These are phyloP conservation scores for Tetragonula carbonaria DNA, from an alignment of 2,888 invertebrate genomes.

Conservation along the genomic window DNA sequence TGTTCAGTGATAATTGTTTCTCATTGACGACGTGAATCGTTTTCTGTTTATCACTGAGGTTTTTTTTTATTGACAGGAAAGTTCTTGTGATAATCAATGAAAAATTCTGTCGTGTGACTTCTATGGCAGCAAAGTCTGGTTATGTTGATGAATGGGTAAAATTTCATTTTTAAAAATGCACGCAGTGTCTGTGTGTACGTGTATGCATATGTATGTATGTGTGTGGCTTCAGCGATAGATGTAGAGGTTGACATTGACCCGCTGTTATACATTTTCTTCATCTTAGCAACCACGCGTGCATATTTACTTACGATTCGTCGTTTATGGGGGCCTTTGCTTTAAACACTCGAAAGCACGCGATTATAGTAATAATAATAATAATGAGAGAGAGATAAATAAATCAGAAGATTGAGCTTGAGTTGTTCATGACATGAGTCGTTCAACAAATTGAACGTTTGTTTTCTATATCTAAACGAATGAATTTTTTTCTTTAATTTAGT, in stretches of 20 bases:
- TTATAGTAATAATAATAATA: background rate
- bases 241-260: background rate
- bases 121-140: background rate
- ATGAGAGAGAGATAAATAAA: conserved; percentile 47
- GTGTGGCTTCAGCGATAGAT: background rate
- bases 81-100: background rate
- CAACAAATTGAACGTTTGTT: background rate
- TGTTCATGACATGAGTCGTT: conserved; percentile 6
- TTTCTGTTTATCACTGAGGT: conserved; percentile 2
- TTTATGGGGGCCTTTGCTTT: background rate
- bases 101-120: conserved; percentile 5
- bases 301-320: background rate
- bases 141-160: conserved; percentile 9
- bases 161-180: conserved; percentile 24
- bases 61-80: background rate
- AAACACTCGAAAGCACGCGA: conserved; percentile 19
- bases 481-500: background rate
- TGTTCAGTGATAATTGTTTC: background rate
- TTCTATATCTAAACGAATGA: background rate
- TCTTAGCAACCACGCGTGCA: background rate
- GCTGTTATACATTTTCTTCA: background rate
- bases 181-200: background rate
- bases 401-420: conserved; percentile 49
- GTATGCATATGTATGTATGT: background rate
- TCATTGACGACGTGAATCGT: background rate